A percentile compares a stretch with the other conserved stretches of the same genome.
Conservation (phyloP, 2,797 vertebrate species). For the Pyrocephalus nanus region DNA sequence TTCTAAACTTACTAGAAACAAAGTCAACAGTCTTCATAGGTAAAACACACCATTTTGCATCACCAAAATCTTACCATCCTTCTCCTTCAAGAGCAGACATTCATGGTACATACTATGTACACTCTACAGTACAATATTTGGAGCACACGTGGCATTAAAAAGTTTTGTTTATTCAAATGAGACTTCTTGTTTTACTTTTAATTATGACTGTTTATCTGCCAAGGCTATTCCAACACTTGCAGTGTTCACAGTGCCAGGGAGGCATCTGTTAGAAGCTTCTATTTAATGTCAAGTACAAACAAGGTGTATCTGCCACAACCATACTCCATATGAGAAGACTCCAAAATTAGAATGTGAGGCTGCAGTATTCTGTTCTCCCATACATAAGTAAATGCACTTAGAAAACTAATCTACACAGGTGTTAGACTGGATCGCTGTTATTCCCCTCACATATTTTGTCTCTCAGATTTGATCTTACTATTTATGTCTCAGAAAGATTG, state of each 20-base stretch:
- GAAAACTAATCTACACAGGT: not conserved
- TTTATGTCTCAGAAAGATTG: not conserved
- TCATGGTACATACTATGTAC: not conserved
- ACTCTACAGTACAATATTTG: not conserved
- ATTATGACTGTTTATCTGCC: not conserved
- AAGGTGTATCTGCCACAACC: not conserved
- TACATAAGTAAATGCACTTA: not conserved
- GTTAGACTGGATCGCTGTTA: not conserved
- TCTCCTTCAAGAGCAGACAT: not conserved
- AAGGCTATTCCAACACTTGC: not conserved
- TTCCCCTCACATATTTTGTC: not conserved
- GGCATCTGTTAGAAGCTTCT: not conserved
- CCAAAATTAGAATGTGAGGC: not conserved
- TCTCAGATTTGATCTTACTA: not conserved
- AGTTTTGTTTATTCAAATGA: not conserved
- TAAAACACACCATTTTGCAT: not conserved
- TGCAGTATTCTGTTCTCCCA: not conserved
- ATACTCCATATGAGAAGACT: not conserved
- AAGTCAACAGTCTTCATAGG: not conserved
- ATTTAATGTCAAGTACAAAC: not conserved
- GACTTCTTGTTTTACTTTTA: not conserved
- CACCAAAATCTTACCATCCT: not conserved
- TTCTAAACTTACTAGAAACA: not conserved
- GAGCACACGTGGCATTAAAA: not conserved
- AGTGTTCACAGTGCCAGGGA: not conserved